These are phyloP conservation scores for Eupithecia insigniata DNA, from an alignment of 2,888 invertebrate genomes.

Conservation along the genomic window DNA sequence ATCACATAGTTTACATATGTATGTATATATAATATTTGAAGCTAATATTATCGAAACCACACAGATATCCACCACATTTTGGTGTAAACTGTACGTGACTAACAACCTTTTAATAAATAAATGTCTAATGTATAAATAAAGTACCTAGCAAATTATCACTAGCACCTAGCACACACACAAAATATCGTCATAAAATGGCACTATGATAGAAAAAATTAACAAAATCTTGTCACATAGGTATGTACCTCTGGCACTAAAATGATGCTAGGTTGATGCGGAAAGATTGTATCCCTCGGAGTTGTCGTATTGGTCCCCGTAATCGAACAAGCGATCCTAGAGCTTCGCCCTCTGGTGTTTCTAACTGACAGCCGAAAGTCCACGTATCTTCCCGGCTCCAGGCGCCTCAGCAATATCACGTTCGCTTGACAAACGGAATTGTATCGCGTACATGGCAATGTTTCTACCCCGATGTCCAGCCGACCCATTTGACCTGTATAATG, in stretches of 20 bases:
- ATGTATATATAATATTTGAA: background rate
- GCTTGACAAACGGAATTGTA: constrained; percentile 96
- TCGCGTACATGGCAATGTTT: constrained; percentile 92
- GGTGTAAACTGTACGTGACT: no score
- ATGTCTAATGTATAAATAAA: background rate
- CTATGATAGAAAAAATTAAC: background rate
- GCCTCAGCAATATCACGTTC: constrained; percentile 90
- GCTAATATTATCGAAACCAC: background rate
- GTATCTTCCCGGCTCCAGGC: constrained; percentile 91
- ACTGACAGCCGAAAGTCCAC: constrained; percentile 91
- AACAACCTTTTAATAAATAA: no score
- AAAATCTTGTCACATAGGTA: constrained; percentile 47
- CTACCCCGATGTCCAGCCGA: constrained; percentile 90
- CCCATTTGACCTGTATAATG: constrained; percentile 85
- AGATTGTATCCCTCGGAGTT: constrained; percentile 92
- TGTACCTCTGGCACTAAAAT: constrained; percentile 91
- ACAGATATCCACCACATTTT: background rate
- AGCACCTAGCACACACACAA: no score
- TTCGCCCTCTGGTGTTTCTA: constrained; percentile 90
- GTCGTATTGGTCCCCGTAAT: constrained; percentile 93
- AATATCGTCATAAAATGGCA: no score
- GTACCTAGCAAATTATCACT: background rate
- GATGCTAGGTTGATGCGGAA: constrained; percentile 91
- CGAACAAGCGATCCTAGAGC: constrained; percentile 89
- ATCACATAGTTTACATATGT: background rate